Evolutionary conservation across 2,888 invertebrate genomes (phyloP), one percentile per base, ranked within the genome.

Genomic region (Seira sanloemensis): DNA sequence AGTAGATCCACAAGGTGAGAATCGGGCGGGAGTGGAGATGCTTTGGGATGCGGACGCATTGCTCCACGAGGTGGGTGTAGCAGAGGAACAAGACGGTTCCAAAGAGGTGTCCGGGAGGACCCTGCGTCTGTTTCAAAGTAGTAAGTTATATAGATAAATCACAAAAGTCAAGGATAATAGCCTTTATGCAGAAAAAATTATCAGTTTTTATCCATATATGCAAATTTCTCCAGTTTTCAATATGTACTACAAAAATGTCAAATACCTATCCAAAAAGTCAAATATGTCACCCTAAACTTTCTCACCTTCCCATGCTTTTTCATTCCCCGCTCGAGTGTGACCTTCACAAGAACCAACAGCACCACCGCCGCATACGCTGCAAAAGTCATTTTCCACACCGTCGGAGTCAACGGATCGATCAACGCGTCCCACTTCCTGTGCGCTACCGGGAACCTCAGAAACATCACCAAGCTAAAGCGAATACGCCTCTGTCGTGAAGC

Each of bases 11-110:
- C 0, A 65, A 0, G 1, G 71, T 7, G 0, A 58, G 7, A 2
- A 78, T 23, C 9, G n/a, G 2, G 2, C 71, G 0, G 18, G 72
- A n/a, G 19, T 19, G 4, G 1, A 23, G 0, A 2, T 16, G 4
- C 62, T 54, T 25, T 5, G 69, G 75, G 7, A 54, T 9, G 46
- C n/a, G 24, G 4, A 9, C 27, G 0, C 37, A 24, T 50, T 81
- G 81, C 0, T 81, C 81, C 1, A 81, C n/a, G 2, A 71, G 21
- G n/a, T 58, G 58, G n/a, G 58, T 18, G 58, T 58, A 58, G 58
- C 58, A 58, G n/a, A 58, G n/a, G n/a, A 58, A 58, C 2, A 58
- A n/a, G n/a, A n/a, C 58, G 4, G 5, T 37, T 7, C 37, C 37
- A 12, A 37, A 4, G 5, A 37, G 37, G 12, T 37, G n/a, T n/a